Conservation (phyloP, 1,140 invertebrate genomes). For the Andricus grossulariae region DNA sequence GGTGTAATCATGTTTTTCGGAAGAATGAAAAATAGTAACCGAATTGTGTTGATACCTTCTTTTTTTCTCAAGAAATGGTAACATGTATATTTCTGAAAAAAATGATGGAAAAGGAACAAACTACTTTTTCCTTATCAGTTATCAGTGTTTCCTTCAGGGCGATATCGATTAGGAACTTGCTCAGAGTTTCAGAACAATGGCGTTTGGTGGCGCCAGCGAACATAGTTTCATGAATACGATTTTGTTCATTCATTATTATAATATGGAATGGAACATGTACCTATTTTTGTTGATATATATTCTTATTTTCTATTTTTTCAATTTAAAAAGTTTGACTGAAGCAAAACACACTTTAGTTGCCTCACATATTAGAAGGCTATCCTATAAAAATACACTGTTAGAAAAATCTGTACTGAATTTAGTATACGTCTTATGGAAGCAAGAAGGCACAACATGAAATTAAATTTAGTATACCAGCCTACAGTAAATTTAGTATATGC, state of each 20-base stretch:
- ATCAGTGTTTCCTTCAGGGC: neutral
- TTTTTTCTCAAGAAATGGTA: neutral
- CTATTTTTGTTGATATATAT: too few species aligned
- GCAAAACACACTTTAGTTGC: too few species aligned
- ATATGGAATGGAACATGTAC: neutral
- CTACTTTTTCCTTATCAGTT: neutral
- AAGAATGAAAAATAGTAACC: neutral
- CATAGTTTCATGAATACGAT: neutral
- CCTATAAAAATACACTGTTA: too few species aligned
- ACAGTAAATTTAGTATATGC: too few species aligned
- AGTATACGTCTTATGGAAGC: too few species aligned
- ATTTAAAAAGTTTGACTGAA: too few species aligned
- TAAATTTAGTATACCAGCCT: too few species aligned
- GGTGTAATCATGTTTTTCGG: slow-evolving; percentile 19
- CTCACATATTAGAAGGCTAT: too few species aligned
- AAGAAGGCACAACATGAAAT: too few species aligned
- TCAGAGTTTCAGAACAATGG: neutral
- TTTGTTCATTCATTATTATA: neutral
- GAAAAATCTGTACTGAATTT: too few species aligned
- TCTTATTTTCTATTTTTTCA: too few species aligned
- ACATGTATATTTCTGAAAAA: neutral
- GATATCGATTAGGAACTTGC: neutral
- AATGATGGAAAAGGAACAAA: neutral
- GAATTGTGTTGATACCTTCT: neutral
- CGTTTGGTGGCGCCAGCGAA: neutral